Percentiles rank a stretch among this genome's conserved stretches.
phyloP scores from a whole-genome alignment of 2,797 vertebrate genomes.

The Valencia hispanica region DNA sequence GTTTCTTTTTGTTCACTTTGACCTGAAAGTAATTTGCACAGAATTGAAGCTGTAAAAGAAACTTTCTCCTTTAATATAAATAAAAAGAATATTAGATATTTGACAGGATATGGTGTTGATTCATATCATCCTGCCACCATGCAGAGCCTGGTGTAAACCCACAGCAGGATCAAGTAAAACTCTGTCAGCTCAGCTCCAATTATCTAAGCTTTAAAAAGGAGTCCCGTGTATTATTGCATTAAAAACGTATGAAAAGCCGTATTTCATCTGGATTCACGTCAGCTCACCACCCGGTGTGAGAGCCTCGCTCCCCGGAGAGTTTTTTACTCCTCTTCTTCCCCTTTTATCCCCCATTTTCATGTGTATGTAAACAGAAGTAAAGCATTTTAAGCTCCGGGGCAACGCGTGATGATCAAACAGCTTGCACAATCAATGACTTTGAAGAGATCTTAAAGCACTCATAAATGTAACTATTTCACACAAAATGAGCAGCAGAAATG shows the following conservation, averaged over 20 bases:
- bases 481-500: slow-evolving; percentile 50
- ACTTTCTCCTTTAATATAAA: slow-evolving; percentile 1
- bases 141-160: slow-evolving; percentile 4
- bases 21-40: slow-evolving; percentile 26
- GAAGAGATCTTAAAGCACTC: slow-evolving; percentile 59
- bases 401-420: slow-evolving; percentile 60
- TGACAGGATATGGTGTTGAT: background rate
- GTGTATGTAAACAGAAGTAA: slow-evolving; percentile 70
- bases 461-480: slow-evolving; percentile 50
- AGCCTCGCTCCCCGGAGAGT: slow-evolving; percentile 52
- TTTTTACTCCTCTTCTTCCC: slow-evolving; percentile 47
- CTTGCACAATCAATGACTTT: slow-evolving; percentile 56
- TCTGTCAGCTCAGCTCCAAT: slow-evolving; percentile 22
- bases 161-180: slow-evolving; percentile 19
- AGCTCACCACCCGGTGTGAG: slow-evolving; percentile 53
- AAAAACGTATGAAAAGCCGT: slow-evolving; percentile 35
- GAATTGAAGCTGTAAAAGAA: background rate
- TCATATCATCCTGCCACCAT: background rate
- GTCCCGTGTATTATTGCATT: slow-evolving; percentile 36
- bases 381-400: slow-evolving; percentile 60
- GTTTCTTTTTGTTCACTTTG: background rate
- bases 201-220: slow-evolving; percentile 23
- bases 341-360: slow-evolving; percentile 64
- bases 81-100: slow-evolving; percentile 4
- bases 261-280: slow-evolving; percentile 62